These are phyloP conservation scores for Acrobasis suavella DNA, from an alignment of 2,888 invertebrate species.

Conservation along the genomic window DNA sequence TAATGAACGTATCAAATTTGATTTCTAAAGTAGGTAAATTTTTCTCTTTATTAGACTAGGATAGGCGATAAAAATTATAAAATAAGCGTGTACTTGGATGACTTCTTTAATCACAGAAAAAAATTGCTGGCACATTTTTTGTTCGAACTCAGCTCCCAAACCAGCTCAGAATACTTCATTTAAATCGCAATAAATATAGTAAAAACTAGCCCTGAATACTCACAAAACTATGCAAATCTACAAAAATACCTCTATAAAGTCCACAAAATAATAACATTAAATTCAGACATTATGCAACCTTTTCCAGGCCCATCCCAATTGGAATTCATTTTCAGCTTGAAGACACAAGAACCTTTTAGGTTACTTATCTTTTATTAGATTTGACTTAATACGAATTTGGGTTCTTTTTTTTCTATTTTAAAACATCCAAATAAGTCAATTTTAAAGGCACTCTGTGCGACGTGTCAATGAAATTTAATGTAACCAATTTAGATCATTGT, in stretches of 20 bases:
- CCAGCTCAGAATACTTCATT: too few relatives aligned
- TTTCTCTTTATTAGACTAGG: too few relatives aligned
- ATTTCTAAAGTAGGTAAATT: too few relatives aligned
- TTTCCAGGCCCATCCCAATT: not conserved
- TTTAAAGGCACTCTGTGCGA: not conserved
- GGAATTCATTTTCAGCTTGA: conserved; percentile 9
- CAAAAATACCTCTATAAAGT: not conserved
- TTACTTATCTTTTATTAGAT: conserved; percentile 18
- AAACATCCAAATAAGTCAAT: conserved; percentile 2
- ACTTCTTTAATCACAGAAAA: too few relatives aligned
- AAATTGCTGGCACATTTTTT: too few relatives aligned
- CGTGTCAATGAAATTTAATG: not conserved
- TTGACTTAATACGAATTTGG: conserved; percentile 11
- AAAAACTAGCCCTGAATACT: not conserved
- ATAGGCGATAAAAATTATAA: too few relatives aligned
- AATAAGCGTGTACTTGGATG: too few relatives aligned
- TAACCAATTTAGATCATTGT: not conserved
- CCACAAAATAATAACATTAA: conserved; percentile 2
- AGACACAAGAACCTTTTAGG: conserved; percentile 3
- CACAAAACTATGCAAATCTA: not conserved
- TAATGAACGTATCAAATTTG: too few relatives aligned
- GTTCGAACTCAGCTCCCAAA: too few relatives aligned
- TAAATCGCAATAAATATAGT: too few relatives aligned
- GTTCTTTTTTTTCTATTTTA: not conserved
- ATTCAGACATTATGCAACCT: not conserved